These are phyloP conservation scores for Coleophora deauratella DNA, from an alignment of 2,888 invertebrate species.

Conservation along the genomic window DNA sequence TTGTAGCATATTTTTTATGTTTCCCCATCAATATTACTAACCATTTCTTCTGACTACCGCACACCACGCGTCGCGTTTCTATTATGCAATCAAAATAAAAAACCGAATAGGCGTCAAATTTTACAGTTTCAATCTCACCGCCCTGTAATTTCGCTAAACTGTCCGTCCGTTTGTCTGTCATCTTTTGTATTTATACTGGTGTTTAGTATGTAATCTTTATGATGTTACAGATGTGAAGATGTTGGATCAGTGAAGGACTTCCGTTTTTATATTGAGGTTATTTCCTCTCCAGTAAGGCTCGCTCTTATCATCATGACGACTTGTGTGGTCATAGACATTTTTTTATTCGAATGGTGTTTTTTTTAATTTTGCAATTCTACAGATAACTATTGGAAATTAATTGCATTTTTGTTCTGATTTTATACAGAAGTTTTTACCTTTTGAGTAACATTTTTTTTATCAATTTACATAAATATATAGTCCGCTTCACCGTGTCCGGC, in stretches of 20 bases:
- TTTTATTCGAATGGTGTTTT: too few species aligned
- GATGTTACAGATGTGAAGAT: conserved; percentile 9
- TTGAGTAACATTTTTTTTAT: too few species aligned
- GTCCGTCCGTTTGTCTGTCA: conserved; percentile 30
- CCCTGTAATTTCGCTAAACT: conserved; percentile 61
- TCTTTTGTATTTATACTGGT: conserved; percentile 15
- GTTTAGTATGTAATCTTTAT: conserved; percentile 14
- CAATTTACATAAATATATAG: too few species aligned
- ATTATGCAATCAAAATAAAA: conserved; percentile 5
- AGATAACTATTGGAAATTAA: too few species aligned
- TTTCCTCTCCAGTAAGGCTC: conserved; percentile 6
- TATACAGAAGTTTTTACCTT: too few species aligned
- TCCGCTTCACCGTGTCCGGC: too few species aligned
- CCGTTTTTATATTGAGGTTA: conserved; percentile 20
- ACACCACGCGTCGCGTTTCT: conserved; percentile 29
- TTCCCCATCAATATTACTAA: not conserved
- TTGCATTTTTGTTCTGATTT: too few species aligned
- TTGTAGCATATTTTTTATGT: too few species aligned
- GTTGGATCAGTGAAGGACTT: conserved; percentile 24
- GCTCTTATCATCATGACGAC: not conserved
- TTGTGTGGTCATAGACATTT: conserved; percentile 12
- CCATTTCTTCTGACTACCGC: conserved; percentile 9
- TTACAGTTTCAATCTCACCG: conserved; percentile 40
- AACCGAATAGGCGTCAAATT: conserved; percentile 39
- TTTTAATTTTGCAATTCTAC: too few species aligned